Percentiles rank a stretch among this genome's conserved stretches.
Conservation (phyloP, 1,140 invertebrate genomes). For the Muscidifurax raptorellus region DNA sequence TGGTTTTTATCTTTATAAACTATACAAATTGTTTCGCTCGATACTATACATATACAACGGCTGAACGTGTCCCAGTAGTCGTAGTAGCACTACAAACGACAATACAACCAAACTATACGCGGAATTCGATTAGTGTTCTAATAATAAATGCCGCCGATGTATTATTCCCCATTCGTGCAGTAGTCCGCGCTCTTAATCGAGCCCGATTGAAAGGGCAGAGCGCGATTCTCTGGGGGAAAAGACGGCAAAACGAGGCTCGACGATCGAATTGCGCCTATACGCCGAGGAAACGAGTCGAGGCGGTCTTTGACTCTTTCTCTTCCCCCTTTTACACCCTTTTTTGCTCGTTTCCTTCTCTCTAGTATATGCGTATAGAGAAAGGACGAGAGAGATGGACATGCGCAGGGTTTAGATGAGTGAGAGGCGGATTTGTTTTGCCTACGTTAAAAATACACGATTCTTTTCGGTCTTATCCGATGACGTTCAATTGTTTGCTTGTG, state of each 20-base stretch:
- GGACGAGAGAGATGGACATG: not conserved
- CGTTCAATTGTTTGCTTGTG: no score
- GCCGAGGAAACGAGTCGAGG: not conserved
- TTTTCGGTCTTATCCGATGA: no score
- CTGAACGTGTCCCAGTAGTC: no score
- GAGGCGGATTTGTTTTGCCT: not conserved
- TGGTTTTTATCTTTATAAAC: not conserved
- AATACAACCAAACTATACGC: no score
- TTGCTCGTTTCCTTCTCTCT: not conserved
- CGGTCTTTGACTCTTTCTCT: constrained; percentile 3
- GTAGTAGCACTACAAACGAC: no score
- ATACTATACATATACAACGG: no score
- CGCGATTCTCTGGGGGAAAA: not conserved
- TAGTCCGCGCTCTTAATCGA: not conserved
- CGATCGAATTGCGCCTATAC: constrained; percentile 12
- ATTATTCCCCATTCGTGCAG: not conserved
- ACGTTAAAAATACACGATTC: not conserved
- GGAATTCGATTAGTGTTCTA: not conserved
- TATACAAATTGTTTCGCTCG: not conserved
- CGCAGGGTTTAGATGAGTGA: constrained; percentile 3
- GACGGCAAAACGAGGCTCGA: not conserved
- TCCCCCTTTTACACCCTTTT: constrained; percentile 7
- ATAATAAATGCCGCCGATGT: not conserved
- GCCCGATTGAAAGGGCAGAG: constrained; percentile 4
- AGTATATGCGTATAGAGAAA: not conserved